Base-by-base conservation (phyloP, 2,797 vertebrate genomes). In the Clarias laeviceps region DNA sequence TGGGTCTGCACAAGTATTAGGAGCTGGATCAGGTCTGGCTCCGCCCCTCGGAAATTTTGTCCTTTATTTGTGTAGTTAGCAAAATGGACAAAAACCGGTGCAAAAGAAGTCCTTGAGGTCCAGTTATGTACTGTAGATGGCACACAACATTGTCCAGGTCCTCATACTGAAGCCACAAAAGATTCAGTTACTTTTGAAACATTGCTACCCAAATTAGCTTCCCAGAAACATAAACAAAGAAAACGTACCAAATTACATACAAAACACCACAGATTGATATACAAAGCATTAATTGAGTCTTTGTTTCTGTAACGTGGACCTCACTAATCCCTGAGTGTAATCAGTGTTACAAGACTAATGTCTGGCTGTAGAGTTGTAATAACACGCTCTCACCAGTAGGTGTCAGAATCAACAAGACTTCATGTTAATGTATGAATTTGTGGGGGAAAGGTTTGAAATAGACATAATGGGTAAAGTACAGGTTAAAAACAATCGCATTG, bases 361-460 rank as follows among this genome's bases (percentile, higher is more conserved):
- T 24, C 37, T 14, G 40, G 20, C 37, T 54, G 27, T 50, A 66
- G n/a, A 45, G 27, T 22, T 81, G 79, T 54, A 66, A 66, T 66
- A 22, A 62, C 56, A 64, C 4, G 11, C 22, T 80, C 0, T 34
- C 18, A 72, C 77, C 84, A 80, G 56, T 45, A 85, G 84, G 84
- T 61, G 84, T 64, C 77, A 84, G 78, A 20, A 29, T 66, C 40
- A 64, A 32, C 59, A 65, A 45, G 37, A 17, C n/a, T 12, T n/a
- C 24, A 8, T 40, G 24, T 1, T 80, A 3, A n/a, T 3, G 0
- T 37, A 18, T 56, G 2, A 20, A 27, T 18, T 56, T 76, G 2
- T 12, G 3, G 45, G 24, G 24, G 22, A 20, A 37, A 69, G 32
- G 15, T 14, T 65, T 65, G 29, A 9, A 11, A 11, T 24, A 69